Percentiles rank a stretch among this genome's conserved stretches.
Evolutionary conservation across 2,797 vertebrate species (phyloP).

Genomic region (Catostomus latipinnis): DNA sequence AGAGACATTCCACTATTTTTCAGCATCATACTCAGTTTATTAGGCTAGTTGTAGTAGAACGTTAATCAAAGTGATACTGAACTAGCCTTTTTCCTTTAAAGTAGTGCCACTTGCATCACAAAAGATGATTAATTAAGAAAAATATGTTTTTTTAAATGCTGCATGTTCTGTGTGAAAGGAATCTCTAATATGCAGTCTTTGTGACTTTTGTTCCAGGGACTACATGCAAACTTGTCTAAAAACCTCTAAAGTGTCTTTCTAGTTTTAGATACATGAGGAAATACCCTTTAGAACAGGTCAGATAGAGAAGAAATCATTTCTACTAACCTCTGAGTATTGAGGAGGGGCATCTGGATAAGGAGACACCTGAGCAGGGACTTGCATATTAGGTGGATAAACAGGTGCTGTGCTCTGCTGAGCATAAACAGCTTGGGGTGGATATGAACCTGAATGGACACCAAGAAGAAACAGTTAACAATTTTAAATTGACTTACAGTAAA

Average conservation of each 20-base stretch:
- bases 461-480: conserved; percentile 5
- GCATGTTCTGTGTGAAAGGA: background rate
- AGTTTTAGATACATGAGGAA: background rate
- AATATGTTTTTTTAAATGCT: background rate
- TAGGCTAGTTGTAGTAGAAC: background rate
- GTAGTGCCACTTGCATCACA: background rate
- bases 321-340: conserved; percentile 91
- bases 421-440: conserved; percentile 89
- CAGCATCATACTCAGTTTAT: background rate
- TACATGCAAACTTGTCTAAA: background rate
- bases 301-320: background rate
- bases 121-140: background rate
- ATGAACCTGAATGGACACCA: conserved; percentile 79
- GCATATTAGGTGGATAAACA: conserved; percentile 88
- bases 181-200: background rate
- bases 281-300: no score
- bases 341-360: conserved; percentile 93
- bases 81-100: background rate
- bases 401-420: conserved; percentile 86
- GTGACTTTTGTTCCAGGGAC: background rate
- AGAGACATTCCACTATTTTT: background rate
- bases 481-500: background rate
- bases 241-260: background rate
- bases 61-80: background rate
- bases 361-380: conserved; percentile 90